phyloP scores from a whole-genome alignment of 2,113 vertebrate genomes.

The Myiagra hebetior region DNA sequence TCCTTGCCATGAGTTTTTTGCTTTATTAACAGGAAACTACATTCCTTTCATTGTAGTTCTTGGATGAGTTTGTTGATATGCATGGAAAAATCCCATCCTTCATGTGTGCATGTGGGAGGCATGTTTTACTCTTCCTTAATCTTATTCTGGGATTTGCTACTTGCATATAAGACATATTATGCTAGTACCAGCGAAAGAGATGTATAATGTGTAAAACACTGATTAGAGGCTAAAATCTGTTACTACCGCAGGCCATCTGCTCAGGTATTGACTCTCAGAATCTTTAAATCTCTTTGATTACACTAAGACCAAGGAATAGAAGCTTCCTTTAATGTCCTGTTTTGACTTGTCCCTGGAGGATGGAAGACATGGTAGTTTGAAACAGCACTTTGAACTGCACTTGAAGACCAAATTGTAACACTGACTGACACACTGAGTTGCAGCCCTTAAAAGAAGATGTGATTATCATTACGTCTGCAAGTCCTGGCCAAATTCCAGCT shows the following conservation, averaged over 20 bases:
- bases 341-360: neutral
- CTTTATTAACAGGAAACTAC: constrained; percentile 17
- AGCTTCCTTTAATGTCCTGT: neutral
- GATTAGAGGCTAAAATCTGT: neutral
- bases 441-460: neutral
- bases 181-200: neutral
- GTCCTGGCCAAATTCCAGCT: neutral
- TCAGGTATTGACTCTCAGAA: neutral
- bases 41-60: constrained; percentile 43
- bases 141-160: neutral
- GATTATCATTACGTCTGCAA: neutral
- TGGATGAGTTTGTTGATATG: neutral
- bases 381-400: neutral
- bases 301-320: neutral
- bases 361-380: neutral
- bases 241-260: neutral
- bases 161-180: neutral
- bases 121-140: neutral
- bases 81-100: neutral
- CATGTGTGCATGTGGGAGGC: neutral
- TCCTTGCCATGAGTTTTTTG: neutral
- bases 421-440: neutral
- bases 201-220: neutral
- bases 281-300: neutral
- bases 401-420: neutral